Evolutionary conservation across 2,888 invertebrate genomes (phyloP), one percentile per base, ranked within the genome.

Genomic region (Scaptomyza flava): DNA sequence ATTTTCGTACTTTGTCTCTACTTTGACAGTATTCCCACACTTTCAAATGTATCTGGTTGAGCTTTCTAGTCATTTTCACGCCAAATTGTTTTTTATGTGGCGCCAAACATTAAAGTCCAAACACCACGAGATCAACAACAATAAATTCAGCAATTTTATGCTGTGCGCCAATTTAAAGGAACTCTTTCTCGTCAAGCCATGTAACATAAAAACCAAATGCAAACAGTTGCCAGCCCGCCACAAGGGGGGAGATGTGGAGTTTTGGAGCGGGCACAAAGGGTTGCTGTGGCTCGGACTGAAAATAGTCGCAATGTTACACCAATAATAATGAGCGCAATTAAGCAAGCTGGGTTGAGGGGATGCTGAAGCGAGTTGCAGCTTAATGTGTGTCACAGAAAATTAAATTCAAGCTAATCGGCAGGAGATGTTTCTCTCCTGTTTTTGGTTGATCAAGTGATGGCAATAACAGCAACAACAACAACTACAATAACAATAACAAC

Each of bases 261-360:
- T 17, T 17, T 17, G 17, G 17, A 17, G 17, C 1, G 17, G 17
- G 20, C 8, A 6, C 31, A 73, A 65, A 51, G 70, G 65, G 67
- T 65, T 65, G 64, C 23, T 14, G 8, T 38, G n/a, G n/a, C 53
- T 34, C 38, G 17, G 23, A 51, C 57, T 56, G 53, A 38, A 65
- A 56, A 59, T 68, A 59, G 65, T 73, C 53, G 45, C 46, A 72
- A 70, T 83, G 71, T 68, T 84, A 79, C 86, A 77, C 74, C 81
- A 69, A 83, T 77, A 86, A 86, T 86, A 83, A 86, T 86, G 84
- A 83, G 79, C 72, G 81, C 79, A 84, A 84, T 84, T 86, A 84
- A 73, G 69, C 51, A 14, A 45, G 47, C 47, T 30, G 34, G 27
- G 12, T 20, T 14, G 45, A 27, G 23, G 59, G 34, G 34, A n/a